A percentile compares a stretch with the other conserved stretches of the same genome.
Evolutionary conservation across 2,113 vertebrate genomes (phyloP).

Genomic region (Rhombomys opimus): DNA sequence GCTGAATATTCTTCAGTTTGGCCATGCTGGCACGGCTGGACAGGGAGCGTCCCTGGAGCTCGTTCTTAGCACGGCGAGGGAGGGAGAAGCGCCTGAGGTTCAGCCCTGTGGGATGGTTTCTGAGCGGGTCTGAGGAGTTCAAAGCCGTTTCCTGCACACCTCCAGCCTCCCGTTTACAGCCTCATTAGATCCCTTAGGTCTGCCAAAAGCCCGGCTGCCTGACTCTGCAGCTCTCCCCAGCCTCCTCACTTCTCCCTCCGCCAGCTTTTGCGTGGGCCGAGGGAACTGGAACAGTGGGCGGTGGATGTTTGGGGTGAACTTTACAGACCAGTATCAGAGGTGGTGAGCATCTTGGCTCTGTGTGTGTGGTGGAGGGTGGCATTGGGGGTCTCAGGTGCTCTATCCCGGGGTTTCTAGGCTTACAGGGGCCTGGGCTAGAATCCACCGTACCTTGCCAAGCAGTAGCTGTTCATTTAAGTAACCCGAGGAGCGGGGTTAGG

Average conservation of each 20-base stretch:
- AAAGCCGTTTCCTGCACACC: conserved; percentile 17
- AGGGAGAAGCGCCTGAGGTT: background rate
- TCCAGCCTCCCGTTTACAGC: background rate
- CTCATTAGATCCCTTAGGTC: background rate
- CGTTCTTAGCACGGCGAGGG: background rate
- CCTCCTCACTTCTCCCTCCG: background rate
- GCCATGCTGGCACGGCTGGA: background rate
- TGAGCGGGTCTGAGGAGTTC: conserved; percentile 7
- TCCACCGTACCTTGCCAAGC: background rate
- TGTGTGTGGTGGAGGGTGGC: background rate
- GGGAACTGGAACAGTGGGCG: background rate
- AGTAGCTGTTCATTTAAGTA: background rate
- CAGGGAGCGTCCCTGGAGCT: accelerated
- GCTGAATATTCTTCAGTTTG: background rate
- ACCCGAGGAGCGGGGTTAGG: conserved; percentile 50
- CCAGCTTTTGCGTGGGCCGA: background rate
- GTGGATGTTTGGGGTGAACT: background rate
- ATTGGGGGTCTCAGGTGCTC: background rate
- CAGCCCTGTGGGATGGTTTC: background rate
- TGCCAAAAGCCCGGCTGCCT: background rate
- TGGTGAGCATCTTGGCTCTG: background rate
- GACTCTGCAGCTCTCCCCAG: background rate
- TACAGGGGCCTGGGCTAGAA: background rate
- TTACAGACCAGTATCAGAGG: background rate
- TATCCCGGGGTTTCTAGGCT: background rate